phyloP scores from a whole-genome alignment of 2,888 invertebrate genomes.

The Drosophila mercatorum region DNA sequence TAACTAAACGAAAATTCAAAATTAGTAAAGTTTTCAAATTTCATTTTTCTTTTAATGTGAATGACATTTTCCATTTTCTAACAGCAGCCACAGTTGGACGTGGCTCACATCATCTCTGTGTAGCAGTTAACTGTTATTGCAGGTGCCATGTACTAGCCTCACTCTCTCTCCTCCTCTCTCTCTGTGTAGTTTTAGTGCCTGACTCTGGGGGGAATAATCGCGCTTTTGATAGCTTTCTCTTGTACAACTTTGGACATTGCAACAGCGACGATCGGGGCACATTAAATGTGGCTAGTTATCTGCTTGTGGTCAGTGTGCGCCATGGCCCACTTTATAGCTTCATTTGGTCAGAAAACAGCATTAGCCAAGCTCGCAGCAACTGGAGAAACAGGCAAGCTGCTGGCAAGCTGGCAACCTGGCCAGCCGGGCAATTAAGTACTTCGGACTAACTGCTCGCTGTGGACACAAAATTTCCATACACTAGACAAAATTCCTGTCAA shows the following conservation, averaged over 20 bases:
- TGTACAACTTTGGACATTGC: conserved; percentile 67
- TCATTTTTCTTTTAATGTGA: neutral
- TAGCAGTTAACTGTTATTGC: conserved; percentile 27
- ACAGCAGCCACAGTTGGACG: conserved; percentile 13
- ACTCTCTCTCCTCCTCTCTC: neutral
- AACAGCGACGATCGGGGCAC: conserved; percentile 46
- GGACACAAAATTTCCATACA: conserved; percentile 21
- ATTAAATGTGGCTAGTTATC: conserved; percentile 67
- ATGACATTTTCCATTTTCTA: conserved; percentile 12
- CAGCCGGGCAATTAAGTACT: conserved; percentile 44
- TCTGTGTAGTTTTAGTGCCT: conserved; percentile 51
- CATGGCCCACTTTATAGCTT: conserved; percentile 76
- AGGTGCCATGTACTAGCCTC: conserved; percentile 40
- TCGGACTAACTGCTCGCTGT: conserved; percentile 17
- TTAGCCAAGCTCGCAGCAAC: conserved; percentile 15
- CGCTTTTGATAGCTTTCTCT: conserved; percentile 75
- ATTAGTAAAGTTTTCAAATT: conserved; percentile 1
- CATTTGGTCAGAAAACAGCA: conserved; percentile 57
- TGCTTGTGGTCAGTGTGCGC: conserved; percentile 61
- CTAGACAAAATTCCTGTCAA: neutral
- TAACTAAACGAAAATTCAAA: neutral
- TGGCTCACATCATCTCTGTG: conserved; percentile 19
- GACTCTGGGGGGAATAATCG: conserved; percentile 64
- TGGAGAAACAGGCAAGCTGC: conserved; percentile 18
- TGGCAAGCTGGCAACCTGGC: neutral